phyloP scores from a whole-genome alignment of 2,888 invertebrate species.

The Peribatodes rhomboidaria region DNA sequence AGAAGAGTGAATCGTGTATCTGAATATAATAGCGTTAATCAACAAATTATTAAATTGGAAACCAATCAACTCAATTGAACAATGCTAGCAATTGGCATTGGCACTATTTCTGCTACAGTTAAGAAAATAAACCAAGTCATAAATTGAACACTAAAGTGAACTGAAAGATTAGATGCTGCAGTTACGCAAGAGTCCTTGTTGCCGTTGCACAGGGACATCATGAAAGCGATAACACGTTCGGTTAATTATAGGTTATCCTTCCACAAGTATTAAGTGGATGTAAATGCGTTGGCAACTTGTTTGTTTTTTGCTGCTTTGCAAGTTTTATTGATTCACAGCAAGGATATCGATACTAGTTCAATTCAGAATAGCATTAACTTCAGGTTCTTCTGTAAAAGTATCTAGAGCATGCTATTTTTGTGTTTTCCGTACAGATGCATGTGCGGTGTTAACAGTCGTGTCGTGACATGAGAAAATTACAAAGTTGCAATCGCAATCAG shows the following conservation, averaged over 20 bases:
- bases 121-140: slow-evolving; percentile 34
- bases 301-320: slow-evolving; percentile 13
- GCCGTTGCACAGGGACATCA: slow-evolving; percentile 15
- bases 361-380: slow-evolving; percentile 9
- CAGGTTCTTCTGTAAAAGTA: slow-evolving; percentile 1
- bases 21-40: slow-evolving; percentile 11
- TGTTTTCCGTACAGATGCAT: slow-evolving; percentile 52
- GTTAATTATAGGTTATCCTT: slow-evolving; percentile 36
- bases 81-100: slow-evolving; percentile 30
- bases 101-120: slow-evolving; percentile 37
- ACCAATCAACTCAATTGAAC: slow-evolving; percentile 39
- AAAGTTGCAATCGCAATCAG: slow-evolving; percentile 70
- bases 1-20: background rate
- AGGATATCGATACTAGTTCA: slow-evolving; percentile 13
- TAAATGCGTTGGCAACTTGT: slow-evolving; percentile 7
- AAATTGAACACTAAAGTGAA: slow-evolving; percentile 30
- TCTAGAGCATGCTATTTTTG: slow-evolving; percentile 24
- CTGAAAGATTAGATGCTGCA: slow-evolving; percentile 19
- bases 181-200: slow-evolving; percentile 24
- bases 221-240: slow-evolving; percentile 22
- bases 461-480: slow-evolving; percentile 73
- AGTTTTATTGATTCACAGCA: slow-evolving; percentile 1
- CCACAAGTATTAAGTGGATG: slow-evolving; percentile 27
- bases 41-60: slow-evolving; percentile 37
- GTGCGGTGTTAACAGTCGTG: slow-evolving; percentile 56